Percentiles rank a stretch among this genome's conserved stretches.
Conservation (phyloP, 2,113 vertebrate species). For the Kobus ellipsiprymnus region DNA sequence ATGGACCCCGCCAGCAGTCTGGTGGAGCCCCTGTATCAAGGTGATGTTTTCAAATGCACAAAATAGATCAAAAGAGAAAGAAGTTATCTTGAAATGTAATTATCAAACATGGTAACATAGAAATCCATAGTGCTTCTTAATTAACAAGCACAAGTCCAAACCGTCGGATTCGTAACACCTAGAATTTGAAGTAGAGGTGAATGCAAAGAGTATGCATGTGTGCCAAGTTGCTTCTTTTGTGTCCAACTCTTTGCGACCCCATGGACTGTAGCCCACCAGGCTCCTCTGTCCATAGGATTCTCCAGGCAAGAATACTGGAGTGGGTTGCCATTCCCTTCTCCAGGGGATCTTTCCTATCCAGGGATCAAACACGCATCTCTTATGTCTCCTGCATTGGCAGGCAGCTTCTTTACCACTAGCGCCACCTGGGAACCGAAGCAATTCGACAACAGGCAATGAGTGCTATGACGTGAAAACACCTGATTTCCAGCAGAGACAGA, state of each 20-base stretch:
- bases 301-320: neutral
- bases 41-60: neutral
- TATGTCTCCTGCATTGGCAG: neutral
- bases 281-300: neutral
- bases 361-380: neutral
- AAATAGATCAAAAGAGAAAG: neutral
- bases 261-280: neutral
- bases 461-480: fast-evolving
- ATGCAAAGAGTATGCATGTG: fast-evolving
- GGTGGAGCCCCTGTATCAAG: neutral
- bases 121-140: neutral
- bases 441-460: neutral
- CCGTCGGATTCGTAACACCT: neutral
- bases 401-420: neutral
- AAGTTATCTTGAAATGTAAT: neutral
- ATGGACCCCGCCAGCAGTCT: neutral
- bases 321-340: neutral
- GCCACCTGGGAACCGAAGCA: neutral
- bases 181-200: neutral
- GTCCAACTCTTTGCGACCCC: neutral
- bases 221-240: neutral
- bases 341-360: neutral
- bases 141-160: neutral
- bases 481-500: neutral
- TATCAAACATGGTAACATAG: fast-evolving